Evolutionary conservation across 2,888 invertebrate genomes (phyloP).

Genomic region (Coleophora deauratella): DNA sequence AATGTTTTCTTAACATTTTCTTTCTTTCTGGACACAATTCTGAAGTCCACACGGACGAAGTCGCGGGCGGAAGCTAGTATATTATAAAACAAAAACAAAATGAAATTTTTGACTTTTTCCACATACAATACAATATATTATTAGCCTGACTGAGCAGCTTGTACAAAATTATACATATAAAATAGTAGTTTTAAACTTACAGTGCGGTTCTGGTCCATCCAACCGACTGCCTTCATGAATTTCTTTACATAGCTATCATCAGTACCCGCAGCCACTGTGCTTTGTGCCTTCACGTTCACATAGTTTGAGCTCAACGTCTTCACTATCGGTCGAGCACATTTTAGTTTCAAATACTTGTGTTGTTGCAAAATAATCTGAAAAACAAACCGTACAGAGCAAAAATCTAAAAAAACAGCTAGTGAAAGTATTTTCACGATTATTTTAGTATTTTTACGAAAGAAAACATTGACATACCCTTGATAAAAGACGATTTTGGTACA

Average conservation of each 20-base stretch:
- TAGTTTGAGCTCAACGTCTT: slow-evolving; percentile 3
- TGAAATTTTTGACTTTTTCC: no score
- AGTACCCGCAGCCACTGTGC: slow-evolving; percentile 40
- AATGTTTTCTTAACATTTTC: no score
- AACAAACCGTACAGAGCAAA: neutral
- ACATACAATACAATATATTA: no score
- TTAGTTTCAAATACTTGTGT: slow-evolving; percentile 16
- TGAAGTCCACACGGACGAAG: no score
- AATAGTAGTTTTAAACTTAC: slow-evolving; percentile 35
- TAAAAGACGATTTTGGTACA: slow-evolving; percentile 29
- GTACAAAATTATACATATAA: neutral
- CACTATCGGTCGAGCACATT: slow-evolving; percentile 33
- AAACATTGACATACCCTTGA: slow-evolving; percentile 23
- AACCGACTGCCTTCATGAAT: slow-evolving; percentile 75
- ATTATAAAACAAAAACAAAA: no score
- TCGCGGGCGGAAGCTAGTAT: no score
- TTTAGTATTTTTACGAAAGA: neutral
- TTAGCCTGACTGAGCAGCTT: neutral
- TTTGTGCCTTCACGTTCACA: slow-evolving; percentile 29
- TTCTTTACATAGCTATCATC: slow-evolving; percentile 71
- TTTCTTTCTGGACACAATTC: no score
- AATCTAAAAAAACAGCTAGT: neutral
- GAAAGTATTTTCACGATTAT: neutral
- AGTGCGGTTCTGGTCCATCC: slow-evolving; percentile 71
- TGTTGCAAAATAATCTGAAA: slow-evolving; percentile 31